Evolutionary conservation across 2,113 vertebrate genomes (phyloP).

Genomic region (Todiramphus chloris): DNA sequence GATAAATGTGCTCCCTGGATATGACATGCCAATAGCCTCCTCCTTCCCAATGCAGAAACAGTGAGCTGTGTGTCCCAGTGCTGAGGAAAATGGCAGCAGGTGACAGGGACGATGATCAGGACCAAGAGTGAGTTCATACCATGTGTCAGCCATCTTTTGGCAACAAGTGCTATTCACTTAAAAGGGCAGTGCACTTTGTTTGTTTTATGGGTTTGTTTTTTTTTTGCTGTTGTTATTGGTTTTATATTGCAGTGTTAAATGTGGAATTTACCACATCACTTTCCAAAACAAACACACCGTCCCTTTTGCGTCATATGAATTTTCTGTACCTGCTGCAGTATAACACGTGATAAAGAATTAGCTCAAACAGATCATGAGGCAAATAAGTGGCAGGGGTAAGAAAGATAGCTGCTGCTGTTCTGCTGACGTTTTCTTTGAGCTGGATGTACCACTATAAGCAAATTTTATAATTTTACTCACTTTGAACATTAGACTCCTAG

Average conservation of each 20-base stretch:
- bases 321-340: not conserved
- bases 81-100: not conserved
- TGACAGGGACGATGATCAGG: not conserved
- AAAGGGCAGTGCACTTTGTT: not conserved
- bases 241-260: not conserved
- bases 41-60: not conserved
- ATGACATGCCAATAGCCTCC: not conserved
- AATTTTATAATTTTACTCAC: not conserved
- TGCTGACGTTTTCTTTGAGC: not conserved
- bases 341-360: not conserved
- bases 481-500: not conserved
- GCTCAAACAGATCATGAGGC: not conserved
- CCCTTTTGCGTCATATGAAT: not conserved
- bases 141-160: not conserved
- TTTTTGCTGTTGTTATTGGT: not conserved
- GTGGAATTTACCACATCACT: not conserved
- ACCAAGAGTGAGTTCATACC: not conserved
- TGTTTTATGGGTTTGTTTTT: no score
- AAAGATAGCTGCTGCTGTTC: not conserved
- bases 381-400: not conserved
- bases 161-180: not conserved
- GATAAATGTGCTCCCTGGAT: not conserved
- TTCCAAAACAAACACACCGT: slow-evolving; percentile 35
- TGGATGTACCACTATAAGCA: not conserved
- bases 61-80: not conserved